Conservation (phyloP, 2,113 vertebrate genomes). For the Larimichthys polyactis region DNA sequence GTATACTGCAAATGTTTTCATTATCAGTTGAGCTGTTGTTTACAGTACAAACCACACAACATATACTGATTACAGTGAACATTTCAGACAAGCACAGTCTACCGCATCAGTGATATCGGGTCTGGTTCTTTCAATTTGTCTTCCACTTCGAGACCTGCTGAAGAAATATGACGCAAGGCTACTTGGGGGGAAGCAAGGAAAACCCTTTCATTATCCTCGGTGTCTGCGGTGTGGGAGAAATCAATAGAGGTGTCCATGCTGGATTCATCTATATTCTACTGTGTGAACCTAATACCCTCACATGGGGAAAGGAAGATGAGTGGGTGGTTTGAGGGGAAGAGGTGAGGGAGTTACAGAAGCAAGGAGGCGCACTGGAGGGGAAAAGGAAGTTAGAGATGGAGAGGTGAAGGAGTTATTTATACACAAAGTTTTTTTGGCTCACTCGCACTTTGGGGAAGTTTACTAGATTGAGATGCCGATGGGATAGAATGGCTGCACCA, state of each 20-base stretch:
- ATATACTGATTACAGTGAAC: constrained; percentile 34
- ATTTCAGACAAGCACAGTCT: constrained; percentile 23
- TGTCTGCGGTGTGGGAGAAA: constrained; percentile 74
- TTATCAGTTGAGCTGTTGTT: constrained; percentile 6
- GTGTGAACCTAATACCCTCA: constrained; percentile 76
- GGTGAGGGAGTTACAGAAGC: constrained; percentile 55
- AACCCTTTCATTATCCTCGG: constrained; percentile 78
- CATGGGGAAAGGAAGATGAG: constrained; percentile 57
- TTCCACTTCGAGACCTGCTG: constrained; percentile 41
- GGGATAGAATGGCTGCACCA: constrained; percentile 16
- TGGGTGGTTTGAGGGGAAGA: constrained; percentile 68
- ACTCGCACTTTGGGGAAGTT: constrained; percentile 42
- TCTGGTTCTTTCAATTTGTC: constrained; percentile 51
- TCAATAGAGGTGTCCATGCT: constrained; percentile 77
- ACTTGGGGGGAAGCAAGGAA: constrained; percentile 56
- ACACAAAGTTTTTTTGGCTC: constrained; percentile 34
- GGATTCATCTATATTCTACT: constrained; percentile 78
- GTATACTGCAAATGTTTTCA: background rate
- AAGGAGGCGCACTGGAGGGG: constrained; percentile 22
- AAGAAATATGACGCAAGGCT: constrained; percentile 68
- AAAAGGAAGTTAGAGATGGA: constrained; percentile 47
- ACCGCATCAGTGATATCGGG: constrained; percentile 14
- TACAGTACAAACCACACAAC: constrained; percentile 14
- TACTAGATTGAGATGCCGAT: constrained; percentile 11
- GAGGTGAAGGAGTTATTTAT: constrained; percentile 63